Evolutionary conservation across 2,113 vertebrate genomes (phyloP), one percentile per base, ranked within the genome.

Genomic region (Malurus cyaneus): DNA sequence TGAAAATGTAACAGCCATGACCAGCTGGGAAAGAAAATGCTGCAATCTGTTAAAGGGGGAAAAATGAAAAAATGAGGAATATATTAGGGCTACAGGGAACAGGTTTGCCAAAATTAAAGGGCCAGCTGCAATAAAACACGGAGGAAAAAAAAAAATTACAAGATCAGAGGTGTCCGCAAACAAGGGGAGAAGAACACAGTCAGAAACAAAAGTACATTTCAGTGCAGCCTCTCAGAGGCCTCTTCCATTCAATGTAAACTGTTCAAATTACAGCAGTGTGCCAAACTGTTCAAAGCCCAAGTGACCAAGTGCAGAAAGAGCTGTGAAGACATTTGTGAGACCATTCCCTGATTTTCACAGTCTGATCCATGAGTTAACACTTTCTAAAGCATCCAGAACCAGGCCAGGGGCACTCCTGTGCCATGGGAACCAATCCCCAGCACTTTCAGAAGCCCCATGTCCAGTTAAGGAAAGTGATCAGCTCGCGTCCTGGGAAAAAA

Each of bases 231-330:
- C 42, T 57, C 36, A 39, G 20, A 74, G 6, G 9, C 3, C 14
- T 83, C 11, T 36, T 59, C 32, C 3, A 8, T 47, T 60, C 65
- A 39, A 0, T 8, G 14, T 18, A 49, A 53, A 15, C 11, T 18
- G 20, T 20, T 44, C 4, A 9, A 85, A 6, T 26, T 34, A 42
- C 29, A 88, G 17, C 52, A 67, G 1, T 1, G 6, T 8, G 26
- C 28, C 2, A 5, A 69, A 77, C 54, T 0, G 0, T 54, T 57
- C n/a, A 17, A 81, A 74, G 73, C 39, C 42, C 60, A 56, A 25
- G 32, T 3, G 11, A 21, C 11, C 0, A 3, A 60, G 16, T 11
- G 34, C 1, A 1, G 29, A 44, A 52, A 4, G 29, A 61, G 34
- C 36, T 65, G 14, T 14, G 28, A 46, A 46, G 34, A 21, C 7